Evolutionary conservation across 2,113 vertebrate species (phyloP), one percentile per base, ranked within the genome.

Genomic region (Narcine bancroftii): DNA sequence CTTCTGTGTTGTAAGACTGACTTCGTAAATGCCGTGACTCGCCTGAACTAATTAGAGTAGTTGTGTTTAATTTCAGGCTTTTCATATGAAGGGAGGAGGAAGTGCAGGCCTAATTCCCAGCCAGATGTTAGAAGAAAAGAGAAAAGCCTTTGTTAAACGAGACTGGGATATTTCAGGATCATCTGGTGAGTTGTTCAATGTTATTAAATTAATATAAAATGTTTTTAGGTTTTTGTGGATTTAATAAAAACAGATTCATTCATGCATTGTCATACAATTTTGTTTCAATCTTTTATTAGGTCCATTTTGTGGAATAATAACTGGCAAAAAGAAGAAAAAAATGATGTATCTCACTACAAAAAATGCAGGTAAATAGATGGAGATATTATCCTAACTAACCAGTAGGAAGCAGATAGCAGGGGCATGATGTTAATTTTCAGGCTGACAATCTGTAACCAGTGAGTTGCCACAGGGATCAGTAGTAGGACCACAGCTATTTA

Each of bases 271-370:
- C 29, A 47, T 13, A 33, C n/a, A 66, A 26, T 91, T 92, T 4
- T 93, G 6, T 94, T 94, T 71, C 94, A 89, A 39, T 94, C 92
- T 94, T 73, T 92, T 36, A 45, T 33, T 39, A 99, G 99, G 98
- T 45, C 96, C 97, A 93, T 97, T 99, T 76, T 99, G 98, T 77
- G 98, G 99, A 93, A 98, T 97, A 92, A 94, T 97, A 95, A 96
- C 95, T 93, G 96, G 95, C 93, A 99, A 98, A 96, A 99, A 97
- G 95, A 99, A 99, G 96, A 99, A 99, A 94, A 99, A 98, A 95
- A 97, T 98, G 96, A 99, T 99, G 99, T 99, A 99, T 94, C 96
- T 99, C 92, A 99, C 98, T 73, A 97, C 99, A 71, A 99, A 97
- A 95, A 99, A 99, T 95, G 98, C 99, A 96, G 99, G 99, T 99